Base-by-base conservation (phyloP, 2,113 vertebrate genomes). In the Tautogolabrus adspersus region DNA sequence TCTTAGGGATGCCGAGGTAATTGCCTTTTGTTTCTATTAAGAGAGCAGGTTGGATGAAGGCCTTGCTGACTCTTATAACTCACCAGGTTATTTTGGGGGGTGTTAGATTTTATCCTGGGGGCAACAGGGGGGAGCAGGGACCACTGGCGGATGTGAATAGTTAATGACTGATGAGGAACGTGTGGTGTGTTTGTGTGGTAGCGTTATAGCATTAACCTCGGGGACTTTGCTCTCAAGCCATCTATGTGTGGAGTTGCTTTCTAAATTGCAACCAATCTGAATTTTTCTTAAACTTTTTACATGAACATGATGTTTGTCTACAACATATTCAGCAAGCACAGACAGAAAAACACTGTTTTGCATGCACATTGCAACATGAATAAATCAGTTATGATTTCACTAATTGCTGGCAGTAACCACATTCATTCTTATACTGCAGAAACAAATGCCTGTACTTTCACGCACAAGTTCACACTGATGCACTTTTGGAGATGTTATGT, bases 1-100 rank as follows among this genome's bases (percentile, higher is more conserved):
- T 87, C 79, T 68, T 82, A 75, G 75, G 82, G 77, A 87, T 72
- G 68, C 67, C 49, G 74, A 59, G 54, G 72, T 91, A 90, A 92
- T 92, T 94, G 87, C 65, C 87, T 93, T 92, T 91, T 90, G 87
- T 88, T 89, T 80, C 89, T 94, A 90, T 92, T 79, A 86, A 91
- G 89, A 82, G 90, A 60, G 56, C 68, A 57, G 52, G 71, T 87
- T 87, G 80, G 83, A 82, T 60, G 77, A 75, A 72, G 81, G 87
- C 82, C 81, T 57, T 64, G 72, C 77, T 82, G 83, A 90, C 89
- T 87, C 77, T 90, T 86, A 88, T 90, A 90, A 86, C 87, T 79
- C 78, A 60, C 68, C 58, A 26, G 83, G 85, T 88, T 94, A 92
- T 93, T 93, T 93, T 86, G 40, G 84, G 84, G 49, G 86, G 88